phyloP scores from a whole-genome alignment of 2,888 invertebrate genomes.

The Didymodactylos carnosus region DNA sequence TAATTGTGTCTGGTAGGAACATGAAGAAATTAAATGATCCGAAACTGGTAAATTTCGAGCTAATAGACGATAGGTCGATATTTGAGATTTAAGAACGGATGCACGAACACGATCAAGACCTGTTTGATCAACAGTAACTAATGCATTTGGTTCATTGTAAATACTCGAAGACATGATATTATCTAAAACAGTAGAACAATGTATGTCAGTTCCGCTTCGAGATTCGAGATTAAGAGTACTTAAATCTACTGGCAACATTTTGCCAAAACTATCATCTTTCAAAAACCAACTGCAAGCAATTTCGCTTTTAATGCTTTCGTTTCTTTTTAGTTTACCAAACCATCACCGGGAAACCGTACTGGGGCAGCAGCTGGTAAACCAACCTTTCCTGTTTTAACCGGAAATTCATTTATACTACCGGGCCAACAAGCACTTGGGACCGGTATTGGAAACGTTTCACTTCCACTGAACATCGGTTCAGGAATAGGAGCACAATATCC shows the following conservation, averaged over 20 bases:
- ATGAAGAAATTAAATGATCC: constrained; percentile 46
- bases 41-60: constrained; percentile 74
- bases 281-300: no score
- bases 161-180: no score
- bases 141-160: no score
- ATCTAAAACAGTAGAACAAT: no score
- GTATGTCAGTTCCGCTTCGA: no score
- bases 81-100: constrained; percentile 69
- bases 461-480: no score
- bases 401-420: background rate
- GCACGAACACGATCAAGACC: background rate
- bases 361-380: background rate
- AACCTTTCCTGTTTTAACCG: background rate
- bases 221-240: no score
- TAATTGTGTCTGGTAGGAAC: background rate
- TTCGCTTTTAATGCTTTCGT: background rate
- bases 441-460: no score
- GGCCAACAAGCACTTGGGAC: background rate
- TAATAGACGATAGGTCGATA: constrained; percentile 72
- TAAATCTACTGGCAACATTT: no score
- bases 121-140: background rate
- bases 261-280: no score
- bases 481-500: no score
- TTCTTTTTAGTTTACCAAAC: background rate
- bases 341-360: background rate